Base-by-base conservation (phyloP, 2,113 vertebrate genomes). In the Cavia aperea region DNA sequence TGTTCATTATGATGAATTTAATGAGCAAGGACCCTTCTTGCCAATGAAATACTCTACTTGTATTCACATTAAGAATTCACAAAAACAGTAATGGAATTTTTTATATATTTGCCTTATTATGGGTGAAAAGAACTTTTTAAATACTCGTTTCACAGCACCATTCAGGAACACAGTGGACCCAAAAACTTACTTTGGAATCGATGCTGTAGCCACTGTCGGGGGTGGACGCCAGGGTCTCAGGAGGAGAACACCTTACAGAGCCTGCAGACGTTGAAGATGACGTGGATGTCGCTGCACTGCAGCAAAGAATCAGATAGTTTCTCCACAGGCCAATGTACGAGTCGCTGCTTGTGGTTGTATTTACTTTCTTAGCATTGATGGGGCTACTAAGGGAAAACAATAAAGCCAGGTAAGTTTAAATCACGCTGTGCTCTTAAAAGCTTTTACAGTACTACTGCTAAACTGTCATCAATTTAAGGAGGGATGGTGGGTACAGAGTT, bases 361-460 rank as follows among this genome's bases (percentile, higher is more conserved):
- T 99, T 83, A 99, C 98, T 95, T 99, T 99, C 98, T 99, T 99
- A 92, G 99, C 99, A 97, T 99, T 99, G 97, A 99, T 99, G 91
- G 99, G 99, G 96, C 99, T 99, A 94, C 99, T 99, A 89, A 63
- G 95, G 63, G 89, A 60, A 43, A 82, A 60, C 18, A 58, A 65
- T 60, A 58, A 36, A 79, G 31, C 49, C 29, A 60, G 39, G 19
- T 3, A 21, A 63, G 49, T 13, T 8, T 4, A 63, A 78, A 33
- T 26, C 26, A 11, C 16, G 23, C 23, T 1, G 26, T 31, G 14
- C 19, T 87, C 46, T 49, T 7, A 65, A 66, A 81, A 49, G 18
- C 23, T 73, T 75, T 58, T 90, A 39, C 51, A 43, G 21, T 86
- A 81, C 51, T 29, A 84, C 88, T 49, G 86, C 26, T 75, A 54